Conservation (phyloP, 2,888 invertebrate species). For the Rhingia rostrata region DNA sequence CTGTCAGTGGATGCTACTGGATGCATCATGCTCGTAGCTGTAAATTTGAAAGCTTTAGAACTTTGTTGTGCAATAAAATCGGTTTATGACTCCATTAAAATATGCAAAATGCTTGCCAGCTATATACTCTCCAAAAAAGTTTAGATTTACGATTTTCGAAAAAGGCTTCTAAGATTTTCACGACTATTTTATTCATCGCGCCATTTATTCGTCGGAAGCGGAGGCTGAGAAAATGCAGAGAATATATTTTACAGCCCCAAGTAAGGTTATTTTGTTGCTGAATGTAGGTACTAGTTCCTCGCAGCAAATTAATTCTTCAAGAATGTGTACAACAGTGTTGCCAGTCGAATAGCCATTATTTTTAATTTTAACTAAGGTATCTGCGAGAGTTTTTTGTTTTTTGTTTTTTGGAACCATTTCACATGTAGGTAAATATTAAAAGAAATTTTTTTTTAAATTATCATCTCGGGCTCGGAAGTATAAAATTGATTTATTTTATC, state of each 20-base stretch:
- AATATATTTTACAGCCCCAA: slow-evolving; percentile 32
- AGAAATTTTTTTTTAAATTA: no score
- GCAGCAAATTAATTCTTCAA: slow-evolving; percentile 37
- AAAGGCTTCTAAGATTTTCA: slow-evolving; percentile 66
- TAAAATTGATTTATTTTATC: no score
- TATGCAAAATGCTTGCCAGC: slow-evolving; percentile 62
- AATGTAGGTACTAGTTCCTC: slow-evolving; percentile 16
- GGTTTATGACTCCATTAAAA: slow-evolving; percentile 63
- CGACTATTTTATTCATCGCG: slow-evolving; percentile 43
- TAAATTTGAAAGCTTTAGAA: slow-evolving; percentile 65
- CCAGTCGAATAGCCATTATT: slow-evolving; percentile 2
- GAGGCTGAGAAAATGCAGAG: slow-evolving; percentile 21
- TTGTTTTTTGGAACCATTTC: no score
- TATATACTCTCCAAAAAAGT: slow-evolving; percentile 38
- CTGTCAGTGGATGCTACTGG: slow-evolving; percentile 29
- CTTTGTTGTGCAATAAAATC: slow-evolving; percentile 69
- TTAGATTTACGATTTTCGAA: slow-evolving; percentile 69
- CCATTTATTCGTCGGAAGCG: slow-evolving; percentile 22
- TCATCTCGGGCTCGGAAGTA: no score
- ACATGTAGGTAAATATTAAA: no score
- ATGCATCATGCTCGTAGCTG: slow-evolving; percentile 53
- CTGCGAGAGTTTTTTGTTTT: no score
- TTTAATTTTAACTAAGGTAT: not conserved
- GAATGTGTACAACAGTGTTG: slow-evolving; percentile 35
- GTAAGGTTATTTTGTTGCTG: slow-evolving; percentile 37